These are phyloP conservation scores for Oxyscelio sp. DNA, from an alignment of 2,888 invertebrate genomes.

Conservation along the genomic window DNA sequence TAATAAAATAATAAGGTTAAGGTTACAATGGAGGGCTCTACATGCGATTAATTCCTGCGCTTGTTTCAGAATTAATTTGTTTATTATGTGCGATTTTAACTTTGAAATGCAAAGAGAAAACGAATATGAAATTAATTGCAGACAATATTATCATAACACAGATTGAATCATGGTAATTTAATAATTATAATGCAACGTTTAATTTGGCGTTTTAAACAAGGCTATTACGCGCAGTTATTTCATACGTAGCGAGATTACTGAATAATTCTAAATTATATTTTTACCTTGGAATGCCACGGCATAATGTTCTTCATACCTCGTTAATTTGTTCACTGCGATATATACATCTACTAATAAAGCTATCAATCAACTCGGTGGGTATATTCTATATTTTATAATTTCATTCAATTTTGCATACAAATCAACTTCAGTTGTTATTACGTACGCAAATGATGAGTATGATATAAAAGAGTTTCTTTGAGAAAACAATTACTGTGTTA, in stretches of 20 bases:
- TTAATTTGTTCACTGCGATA: slow-evolving; percentile 28
- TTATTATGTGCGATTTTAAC: slow-evolving; percentile 32
- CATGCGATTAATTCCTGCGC: slow-evolving; percentile 28
- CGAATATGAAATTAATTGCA: slow-evolving; percentile 36
- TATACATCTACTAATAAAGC: slow-evolving; percentile 26
- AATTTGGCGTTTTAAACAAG: too few species aligned
- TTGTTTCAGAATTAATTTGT: slow-evolving; percentile 2
- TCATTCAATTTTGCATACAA: slow-evolving; percentile 26
- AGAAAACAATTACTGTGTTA: slow-evolving; percentile 40
- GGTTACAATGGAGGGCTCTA: background rate
- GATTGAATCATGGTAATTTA: too few species aligned
- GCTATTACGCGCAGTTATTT: too few species aligned
- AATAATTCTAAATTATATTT: too few species aligned
- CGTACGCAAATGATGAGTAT: slow-evolving; percentile 41
- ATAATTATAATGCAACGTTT: too few species aligned
- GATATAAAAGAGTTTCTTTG: slow-evolving; percentile 24
- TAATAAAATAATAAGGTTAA: slow-evolving; percentile 5
- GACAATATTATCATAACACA: too few species aligned
- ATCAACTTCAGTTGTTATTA: slow-evolving; percentile 36
- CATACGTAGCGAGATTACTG: too few species aligned
- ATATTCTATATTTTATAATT: slow-evolving; percentile 34
- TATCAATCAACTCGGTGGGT: slow-evolving; percentile 42
- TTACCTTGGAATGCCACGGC: too few species aligned
- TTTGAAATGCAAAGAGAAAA: slow-evolving; percentile 12
- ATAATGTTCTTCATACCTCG: too few species aligned